A percentile compares a stretch with the other conserved stretches of the same genome.
Conservation (phyloP, 2,797 vertebrate genomes). For the Loris lydekkerianus region DNA sequence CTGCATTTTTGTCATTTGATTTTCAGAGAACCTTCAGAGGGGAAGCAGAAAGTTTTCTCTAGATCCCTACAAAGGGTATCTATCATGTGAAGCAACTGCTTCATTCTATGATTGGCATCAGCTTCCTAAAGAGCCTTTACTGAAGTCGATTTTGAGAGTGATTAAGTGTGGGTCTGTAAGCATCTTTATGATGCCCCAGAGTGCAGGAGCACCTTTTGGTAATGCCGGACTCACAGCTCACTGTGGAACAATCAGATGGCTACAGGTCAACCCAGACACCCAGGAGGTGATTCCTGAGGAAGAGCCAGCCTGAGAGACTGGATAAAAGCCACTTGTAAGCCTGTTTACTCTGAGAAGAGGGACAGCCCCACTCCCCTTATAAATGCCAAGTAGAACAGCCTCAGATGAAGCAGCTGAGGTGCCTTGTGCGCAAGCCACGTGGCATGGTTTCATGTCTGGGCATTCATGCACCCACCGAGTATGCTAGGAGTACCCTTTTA, state of each 20-base stretch:
- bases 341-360: not conserved
- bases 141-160: not conserved
- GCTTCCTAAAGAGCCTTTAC: not conserved
- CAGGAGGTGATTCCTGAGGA: not conserved
- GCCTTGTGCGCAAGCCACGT: not conserved
- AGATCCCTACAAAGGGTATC: not conserved
- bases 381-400: not conserved
- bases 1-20: not conserved
- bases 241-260: not conserved
- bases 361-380: not conserved
- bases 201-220: not conserved
- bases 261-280: not conserved
- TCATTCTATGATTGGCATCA: not conserved
- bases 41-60: not conserved
- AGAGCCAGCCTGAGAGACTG: not conserved
- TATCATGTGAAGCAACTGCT: not conserved
- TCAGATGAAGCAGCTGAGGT: not conserved
- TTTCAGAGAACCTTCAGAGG: not conserved
- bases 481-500: not conserved
- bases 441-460: not conserved
- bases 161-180: not conserved
- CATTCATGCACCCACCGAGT: not conserved
- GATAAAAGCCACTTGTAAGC: not conserved
- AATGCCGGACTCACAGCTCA: not conserved
- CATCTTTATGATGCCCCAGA: not conserved